Conservation (phyloP, 2,797 vertebrate species). For the Ceryle rudis region DNA sequence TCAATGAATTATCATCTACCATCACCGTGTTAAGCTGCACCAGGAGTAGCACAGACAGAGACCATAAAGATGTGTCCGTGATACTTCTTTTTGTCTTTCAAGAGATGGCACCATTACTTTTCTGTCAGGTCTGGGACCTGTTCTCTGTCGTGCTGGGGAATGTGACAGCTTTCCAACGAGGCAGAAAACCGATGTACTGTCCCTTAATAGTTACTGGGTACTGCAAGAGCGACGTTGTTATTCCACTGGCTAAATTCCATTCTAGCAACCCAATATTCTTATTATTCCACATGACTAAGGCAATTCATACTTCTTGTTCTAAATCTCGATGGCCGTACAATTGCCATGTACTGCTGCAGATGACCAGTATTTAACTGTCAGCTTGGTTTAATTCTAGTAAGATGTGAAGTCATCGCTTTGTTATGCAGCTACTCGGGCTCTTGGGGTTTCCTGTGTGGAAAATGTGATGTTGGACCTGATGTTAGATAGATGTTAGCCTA, state of each 20-base stretch:
- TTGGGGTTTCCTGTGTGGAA: not conserved
- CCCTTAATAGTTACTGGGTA: not conserved
- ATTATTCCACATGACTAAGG: conserved; percentile 18
- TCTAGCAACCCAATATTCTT: not conserved
- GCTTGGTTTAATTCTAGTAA: conserved; percentile 1
- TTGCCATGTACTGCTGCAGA: not conserved
- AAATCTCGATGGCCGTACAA: not conserved
- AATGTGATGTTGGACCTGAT: not conserved
- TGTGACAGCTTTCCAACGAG: not conserved
- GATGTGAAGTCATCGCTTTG: not conserved
- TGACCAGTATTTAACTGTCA: not conserved
- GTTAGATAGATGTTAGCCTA: not conserved
- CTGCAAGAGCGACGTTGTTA: not conserved
- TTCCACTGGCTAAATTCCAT: conserved; percentile 28
- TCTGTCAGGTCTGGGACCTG: not conserved
- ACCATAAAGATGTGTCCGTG: not conserved
- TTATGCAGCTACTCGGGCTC: not conserved
- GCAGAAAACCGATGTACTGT: not conserved
- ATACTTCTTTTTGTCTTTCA: not conserved
- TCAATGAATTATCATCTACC: not conserved
- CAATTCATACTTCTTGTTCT: conserved; percentile 15
- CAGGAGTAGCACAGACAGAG: not conserved
- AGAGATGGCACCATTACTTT: not conserved
- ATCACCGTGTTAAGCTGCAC: not conserved
- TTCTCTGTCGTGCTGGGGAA: not conserved